Conservation (phyloP, 2,888 invertebrate genomes). For the Electrophaes corylata region DNA sequence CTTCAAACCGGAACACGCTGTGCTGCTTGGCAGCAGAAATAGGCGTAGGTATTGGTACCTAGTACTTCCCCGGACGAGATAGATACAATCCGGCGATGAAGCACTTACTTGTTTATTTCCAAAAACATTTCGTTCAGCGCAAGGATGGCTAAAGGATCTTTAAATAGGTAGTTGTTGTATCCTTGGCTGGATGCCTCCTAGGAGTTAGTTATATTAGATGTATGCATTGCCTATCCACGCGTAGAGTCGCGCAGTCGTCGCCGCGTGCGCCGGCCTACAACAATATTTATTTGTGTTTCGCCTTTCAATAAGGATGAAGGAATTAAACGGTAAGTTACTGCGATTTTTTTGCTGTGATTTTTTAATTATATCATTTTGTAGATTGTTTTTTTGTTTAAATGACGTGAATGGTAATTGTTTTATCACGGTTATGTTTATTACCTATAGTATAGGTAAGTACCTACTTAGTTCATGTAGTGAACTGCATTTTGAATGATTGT, state of each 20-base stretch:
- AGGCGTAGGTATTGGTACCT: too few species aligned
- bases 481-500: too few species aligned
- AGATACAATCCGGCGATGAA: too few species aligned
- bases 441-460: too few species aligned
- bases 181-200: conserved; percentile 29
- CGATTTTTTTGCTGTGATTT: not conserved
- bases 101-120: not conserved
- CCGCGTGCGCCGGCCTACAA: conserved; percentile 15
- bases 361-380: conserved; percentile 8
- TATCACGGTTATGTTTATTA: conserved; percentile 1
- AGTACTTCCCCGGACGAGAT: too few species aligned
- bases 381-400: conserved; percentile 5
- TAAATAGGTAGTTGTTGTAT: conserved; percentile 14
- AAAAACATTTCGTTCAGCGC: too few species aligned
- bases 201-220: conserved; percentile 47
- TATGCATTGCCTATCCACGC: conserved; percentile 37
- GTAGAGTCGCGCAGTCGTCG: conserved; percentile 42
- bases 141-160: too few species aligned
- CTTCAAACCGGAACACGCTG: too few species aligned
- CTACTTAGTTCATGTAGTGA: too few species aligned
- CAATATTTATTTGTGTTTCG: conserved; percentile 1
- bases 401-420: not conserved
- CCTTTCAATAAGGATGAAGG: conserved; percentile 39
- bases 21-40: too few species aligned
- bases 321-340: conserved; percentile 45